Conservation (phyloP, 2,113 vertebrate genomes). For the Cyprinodon tularosa region DNA sequence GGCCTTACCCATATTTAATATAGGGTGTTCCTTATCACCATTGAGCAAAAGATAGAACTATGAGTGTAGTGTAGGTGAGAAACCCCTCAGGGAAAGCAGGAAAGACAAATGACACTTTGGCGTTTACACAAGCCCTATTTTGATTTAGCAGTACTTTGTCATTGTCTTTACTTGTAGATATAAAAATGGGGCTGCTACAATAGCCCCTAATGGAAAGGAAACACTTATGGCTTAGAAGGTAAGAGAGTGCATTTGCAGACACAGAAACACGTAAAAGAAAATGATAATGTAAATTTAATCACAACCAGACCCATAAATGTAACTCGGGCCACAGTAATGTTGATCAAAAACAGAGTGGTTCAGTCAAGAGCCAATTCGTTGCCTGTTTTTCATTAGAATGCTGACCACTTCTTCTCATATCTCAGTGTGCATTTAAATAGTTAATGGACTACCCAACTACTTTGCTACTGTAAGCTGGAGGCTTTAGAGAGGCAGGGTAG, state of each 20-base stretch:
- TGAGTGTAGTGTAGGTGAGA: slow-evolving; percentile 43
- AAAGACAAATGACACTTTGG: slow-evolving; percentile 67
- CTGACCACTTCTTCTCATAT: slow-evolving; percentile 71
- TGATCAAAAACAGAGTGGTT: slow-evolving; percentile 75
- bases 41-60: slow-evolving; percentile 55
- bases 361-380: slow-evolving; percentile 59
- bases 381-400: slow-evolving; percentile 79
- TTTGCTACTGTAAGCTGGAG: slow-evolving; percentile 69
- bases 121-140: slow-evolving; percentile 53
- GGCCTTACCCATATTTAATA: slow-evolving; percentile 57
- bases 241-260: slow-evolving; percentile 16
- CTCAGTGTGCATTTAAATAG: slow-evolving; percentile 79
- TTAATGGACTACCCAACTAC: slow-evolving; percentile 76
- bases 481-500: slow-evolving; percentile 26
- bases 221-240: slow-evolving; percentile 35
- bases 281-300: slow-evolving; percentile 63
- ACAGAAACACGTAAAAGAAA: slow-evolving; percentile 44
- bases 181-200: slow-evolving; percentile 41
- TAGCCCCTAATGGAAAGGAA: background rate
- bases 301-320: slow-evolving; percentile 60
- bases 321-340: slow-evolving; percentile 54
- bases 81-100: slow-evolving; percentile 38
- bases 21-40: slow-evolving; percentile 53
- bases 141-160: slow-evolving; percentile 64
- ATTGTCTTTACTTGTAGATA: slow-evolving; percentile 55